These are phyloP conservation scores for Synergus itoensis DNA, from an alignment of 2,888 invertebrate genomes.

Conservation along the genomic window DNA sequence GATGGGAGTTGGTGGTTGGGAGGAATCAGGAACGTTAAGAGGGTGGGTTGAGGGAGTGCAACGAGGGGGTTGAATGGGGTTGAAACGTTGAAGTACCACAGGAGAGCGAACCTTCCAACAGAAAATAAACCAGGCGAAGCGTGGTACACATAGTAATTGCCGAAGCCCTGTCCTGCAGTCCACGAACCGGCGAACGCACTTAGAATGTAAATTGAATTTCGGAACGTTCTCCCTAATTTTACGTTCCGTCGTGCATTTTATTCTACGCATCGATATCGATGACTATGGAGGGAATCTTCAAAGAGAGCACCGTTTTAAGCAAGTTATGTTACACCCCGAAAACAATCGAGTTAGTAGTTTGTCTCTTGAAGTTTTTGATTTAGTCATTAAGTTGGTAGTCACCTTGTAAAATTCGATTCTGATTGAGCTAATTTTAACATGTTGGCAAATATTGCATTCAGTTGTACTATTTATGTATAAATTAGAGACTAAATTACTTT, in stretches of 20 bases:
- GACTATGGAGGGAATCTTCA: background rate
- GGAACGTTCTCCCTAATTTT: slow-evolving; percentile 36
- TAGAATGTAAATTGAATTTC: slow-evolving; percentile 46
- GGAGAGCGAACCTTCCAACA: slow-evolving; percentile 30
- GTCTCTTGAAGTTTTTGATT: background rate
- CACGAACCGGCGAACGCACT: slow-evolving; percentile 30
- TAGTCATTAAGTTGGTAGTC: background rate
- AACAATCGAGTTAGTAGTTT: background rate
- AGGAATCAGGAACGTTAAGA: slow-evolving; percentile 12
- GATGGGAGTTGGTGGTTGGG: slow-evolving; percentile 18
- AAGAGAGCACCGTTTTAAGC: background rate
- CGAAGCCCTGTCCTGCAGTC: slow-evolving; percentile 40
- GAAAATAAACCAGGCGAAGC: slow-evolving; percentile 32
- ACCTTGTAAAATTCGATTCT: background rate
- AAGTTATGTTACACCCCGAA: background rate
- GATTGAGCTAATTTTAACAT: background rate
- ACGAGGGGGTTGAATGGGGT: slow-evolving; percentile 1
- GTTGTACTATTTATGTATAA: background rate
- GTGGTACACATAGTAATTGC: slow-evolving; percentile 42
- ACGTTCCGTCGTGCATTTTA: background rate
- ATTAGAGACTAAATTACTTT: too few relatives aligned
- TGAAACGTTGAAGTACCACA: background rate
- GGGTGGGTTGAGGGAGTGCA: slow-evolving; percentile 3
- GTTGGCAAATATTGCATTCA: background rate
- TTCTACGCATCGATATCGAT: background rate